Percentiles rank a stretch among this genome's conserved stretches.
These are phyloP conservation scores for Lysandra coridon DNA, from an alignment of 2,888 invertebrate genomes.

Conservation along the genomic window DNA sequence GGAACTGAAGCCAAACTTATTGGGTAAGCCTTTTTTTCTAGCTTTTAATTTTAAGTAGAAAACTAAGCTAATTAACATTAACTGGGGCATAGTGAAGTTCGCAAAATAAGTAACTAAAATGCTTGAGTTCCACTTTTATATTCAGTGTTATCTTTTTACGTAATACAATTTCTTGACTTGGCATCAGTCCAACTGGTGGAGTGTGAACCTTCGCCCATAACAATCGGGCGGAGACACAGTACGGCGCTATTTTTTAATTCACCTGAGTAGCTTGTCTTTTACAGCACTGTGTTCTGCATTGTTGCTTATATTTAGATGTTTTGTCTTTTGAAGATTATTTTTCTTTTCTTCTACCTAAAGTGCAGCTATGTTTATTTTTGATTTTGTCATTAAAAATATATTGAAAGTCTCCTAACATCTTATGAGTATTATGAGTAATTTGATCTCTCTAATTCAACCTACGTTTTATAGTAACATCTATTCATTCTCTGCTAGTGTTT, in stretches of 20 bases:
- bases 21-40: conserved; percentile 20
- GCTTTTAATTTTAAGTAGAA: not conserved
- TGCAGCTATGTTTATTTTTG: not conserved
- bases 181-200: conserved; percentile 25
- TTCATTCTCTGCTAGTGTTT: not conserved
- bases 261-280: conserved; percentile 27
- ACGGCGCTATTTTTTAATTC: conserved; percentile 24
- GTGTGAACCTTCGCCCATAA: conserved; percentile 20
- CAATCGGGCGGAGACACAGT: not conserved
- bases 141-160: conserved; percentile 17
- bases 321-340: not conserved
- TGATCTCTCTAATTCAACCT: not conserved
- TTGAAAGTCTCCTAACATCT: not conserved
- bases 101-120: not conserved
- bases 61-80: not conserved
- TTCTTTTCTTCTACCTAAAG: not conserved
- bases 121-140: not conserved
- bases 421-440: not conserved
- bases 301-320: conserved; percentile 13
- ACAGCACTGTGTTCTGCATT: not conserved
- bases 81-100: not conserved
- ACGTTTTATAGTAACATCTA: not conserved
- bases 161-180: conserved; percentile 29
- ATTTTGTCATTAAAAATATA: not conserved
- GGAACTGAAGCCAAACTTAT: conserved; percentile 22